Percentiles rank a stretch among this genome's conserved stretches.
Conservation (phyloP, 1,140 invertebrate species). For the Apis mellifera region Amel_HAv3.1 CM009934.2:9361001-9361500, state of each 20-base stretch:
- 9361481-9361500: conserved; percentile 5
- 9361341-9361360: conserved; percentile 33
- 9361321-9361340: conserved; percentile 17
- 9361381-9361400: too few species aligned
- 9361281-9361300: not conserved
- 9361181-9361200: conserved; percentile 12
- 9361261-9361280: conserved; percentile 42
- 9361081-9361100: conserved; percentile 27
- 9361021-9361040: conserved; percentile 71
- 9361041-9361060: conserved; percentile 72
- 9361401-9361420: too few species aligned
- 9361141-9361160: conserved; percentile 19
- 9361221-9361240: conserved; percentile 16
- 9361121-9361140: conserved; percentile 24
- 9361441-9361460: not conserved
- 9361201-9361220: not conserved
- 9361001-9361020: not conserved
- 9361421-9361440: too few species aligned
- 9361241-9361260: conserved; percentile 12
- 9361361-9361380: not conserved
- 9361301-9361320: conserved; percentile 39
- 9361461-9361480: not conserved
- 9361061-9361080: conserved; percentile 14
- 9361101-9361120: conserved; percentile 41
- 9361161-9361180: conserved; percentile 6